Conservation (phyloP, 2,113 vertebrate species). For the Illadopsis cleaveri region DNA sequence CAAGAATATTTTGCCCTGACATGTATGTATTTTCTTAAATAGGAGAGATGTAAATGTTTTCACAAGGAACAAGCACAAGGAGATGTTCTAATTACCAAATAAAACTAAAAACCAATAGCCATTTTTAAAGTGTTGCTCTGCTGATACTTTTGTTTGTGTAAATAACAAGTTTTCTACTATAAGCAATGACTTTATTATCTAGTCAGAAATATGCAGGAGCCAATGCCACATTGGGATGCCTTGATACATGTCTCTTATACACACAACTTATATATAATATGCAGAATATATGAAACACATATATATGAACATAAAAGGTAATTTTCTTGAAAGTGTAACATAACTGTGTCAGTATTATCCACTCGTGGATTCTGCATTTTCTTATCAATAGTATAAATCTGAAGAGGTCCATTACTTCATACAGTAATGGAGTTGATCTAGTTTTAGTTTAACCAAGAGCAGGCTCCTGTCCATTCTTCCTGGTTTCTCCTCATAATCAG, state of each 20-base stretch:
- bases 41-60: background rate
- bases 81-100: background rate
- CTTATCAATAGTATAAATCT: background rate
- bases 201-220: background rate
- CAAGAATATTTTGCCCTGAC: background rate
- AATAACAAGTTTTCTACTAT: background rate
- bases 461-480: background rate
- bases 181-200: background rate
- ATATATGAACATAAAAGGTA: background rate
- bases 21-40: background rate
- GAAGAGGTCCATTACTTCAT: background rate
- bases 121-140: background rate
- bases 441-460: conserved; percentile 26
- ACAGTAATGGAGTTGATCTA: background rate
- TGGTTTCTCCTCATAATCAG: conserved; percentile 6
- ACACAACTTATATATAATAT: background rate
- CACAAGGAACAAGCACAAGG: background rate
- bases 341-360: background rate
- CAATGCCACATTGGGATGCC: background rate
- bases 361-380: background rate
- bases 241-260: background rate
- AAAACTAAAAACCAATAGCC: background rate
- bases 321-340: background rate
- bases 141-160: background rate
- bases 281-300: background rate